Conservation (phyloP, 2,113 vertebrate species). For the Cebidichthys violaceus region DNA sequence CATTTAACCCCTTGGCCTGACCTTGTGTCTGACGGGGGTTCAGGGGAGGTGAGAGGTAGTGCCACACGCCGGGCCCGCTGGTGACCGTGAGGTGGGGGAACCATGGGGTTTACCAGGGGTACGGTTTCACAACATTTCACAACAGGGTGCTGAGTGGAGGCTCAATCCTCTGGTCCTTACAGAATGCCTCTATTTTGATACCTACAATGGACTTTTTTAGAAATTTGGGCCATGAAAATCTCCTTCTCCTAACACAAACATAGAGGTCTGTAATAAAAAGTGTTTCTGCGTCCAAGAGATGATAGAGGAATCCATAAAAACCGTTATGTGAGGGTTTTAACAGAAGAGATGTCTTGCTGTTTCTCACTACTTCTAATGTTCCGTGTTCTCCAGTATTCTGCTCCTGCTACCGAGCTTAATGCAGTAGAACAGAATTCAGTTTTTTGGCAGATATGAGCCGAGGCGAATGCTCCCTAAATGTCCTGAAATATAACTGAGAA, state of each 20-base stretch:
- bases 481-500: neutral
- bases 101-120: slow-evolving; percentile 31
- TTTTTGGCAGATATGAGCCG: neutral
- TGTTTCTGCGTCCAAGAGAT: neutral
- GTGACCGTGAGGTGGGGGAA: slow-evolving; percentile 43
- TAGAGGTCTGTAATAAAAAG: neutral
- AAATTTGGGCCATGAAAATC: neutral
- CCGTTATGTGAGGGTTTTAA: neutral
- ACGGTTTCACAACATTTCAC: slow-evolving; percentile 45
- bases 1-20: slow-evolving; percentile 78
- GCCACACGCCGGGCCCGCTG: slow-evolving; percentile 54
- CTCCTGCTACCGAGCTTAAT: too few relatives aligned
- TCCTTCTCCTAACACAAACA: neutral
- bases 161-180: neutral
- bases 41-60: slow-evolving; percentile 61
- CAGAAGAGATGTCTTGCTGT: neutral
- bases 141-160: slow-evolving; percentile 12
- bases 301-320: neutral
- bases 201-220: neutral
- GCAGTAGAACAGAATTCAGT: neutral
- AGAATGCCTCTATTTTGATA: neutral
- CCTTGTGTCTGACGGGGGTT: slow-evolving; percentile 66
- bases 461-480: neutral
- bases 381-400: too few relatives aligned
- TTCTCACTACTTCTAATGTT: neutral